Evolutionary conservation across 2,888 invertebrate genomes (phyloP), one percentile per base, ranked within the genome.

Genomic region (Dermolepida albohirtum): DNA sequence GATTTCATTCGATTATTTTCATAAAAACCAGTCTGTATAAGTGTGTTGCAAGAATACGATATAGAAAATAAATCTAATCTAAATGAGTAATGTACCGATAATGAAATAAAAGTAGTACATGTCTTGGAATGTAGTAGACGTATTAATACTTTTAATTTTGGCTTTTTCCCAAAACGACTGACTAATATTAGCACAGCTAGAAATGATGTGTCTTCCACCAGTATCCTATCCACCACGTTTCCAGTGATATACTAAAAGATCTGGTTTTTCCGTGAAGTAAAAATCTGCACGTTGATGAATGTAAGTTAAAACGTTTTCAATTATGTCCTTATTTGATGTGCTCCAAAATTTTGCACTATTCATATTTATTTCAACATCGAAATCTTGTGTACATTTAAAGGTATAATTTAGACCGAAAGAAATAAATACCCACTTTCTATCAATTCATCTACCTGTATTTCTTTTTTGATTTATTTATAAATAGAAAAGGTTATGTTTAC

Each of bases 71-170:
- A 34, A 34, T 34, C 10, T 34, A 8, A 34, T 29, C 6, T 54
- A 40, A 54, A 54, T 65, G 70, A 59, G 41, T 66, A 50, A 66
- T 43, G 29, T 39, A 39, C 49, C 44, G 69, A 41, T 62, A 69
- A 69, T 65, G 69, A 69, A 65, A 65, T 27, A 64, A 67, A 59
- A 57, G 43, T 66, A 59, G 54, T 52, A 43, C 49, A 52, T 65
- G 66, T 59, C 70, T 64, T 54, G 70, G 66, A 57, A 50, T 62
- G 52, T 47, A 51, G 64, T 72, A 51, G 70, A 66, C 67, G 71
- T 74, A 73, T 73, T 72, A 74, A 74, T 73, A 74, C 71, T 72
- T 70, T 70, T 64, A 71, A 66, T 73, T 74, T 74, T 74, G 74
- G 74, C 74, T 72, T 68, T 70, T 43, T 70, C 70, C 74, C 74